These are phyloP conservation scores for Cherax destructor DNA, from an alignment of 1,140 invertebrate genomes.

Conservation along the genomic window DNA sequence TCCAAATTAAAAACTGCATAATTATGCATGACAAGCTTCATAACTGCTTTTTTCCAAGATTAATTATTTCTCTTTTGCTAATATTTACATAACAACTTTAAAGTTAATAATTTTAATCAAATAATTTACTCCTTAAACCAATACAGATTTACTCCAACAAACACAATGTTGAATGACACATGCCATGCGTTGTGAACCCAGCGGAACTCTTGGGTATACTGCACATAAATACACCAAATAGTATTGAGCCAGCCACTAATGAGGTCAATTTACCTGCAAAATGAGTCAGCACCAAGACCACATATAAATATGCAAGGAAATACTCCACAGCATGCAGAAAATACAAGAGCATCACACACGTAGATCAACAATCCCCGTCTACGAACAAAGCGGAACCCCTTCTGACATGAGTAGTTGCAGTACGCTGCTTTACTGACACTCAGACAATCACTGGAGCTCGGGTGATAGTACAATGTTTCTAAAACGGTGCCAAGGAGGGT, in stretches of 20 bases:
- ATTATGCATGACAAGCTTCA: background rate
- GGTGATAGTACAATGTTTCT: constrained; percentile 60
- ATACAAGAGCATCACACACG: constrained; percentile 35
- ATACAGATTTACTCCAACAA: constrained; percentile 46
- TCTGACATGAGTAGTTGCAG: constrained; percentile 53
- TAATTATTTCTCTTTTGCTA: background rate
- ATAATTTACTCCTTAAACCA: constrained; percentile 16
- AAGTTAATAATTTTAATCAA: background rate
- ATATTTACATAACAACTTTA: background rate
- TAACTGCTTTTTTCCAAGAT: background rate
- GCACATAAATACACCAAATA: constrained; percentile 32
- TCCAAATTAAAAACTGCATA: background rate
- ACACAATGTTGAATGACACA: constrained; percentile 17
- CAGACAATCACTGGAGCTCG: constrained; percentile 49
- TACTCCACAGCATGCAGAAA: constrained; percentile 30
- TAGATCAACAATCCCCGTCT: constrained; percentile 41
- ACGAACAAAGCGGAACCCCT: constrained; percentile 50
- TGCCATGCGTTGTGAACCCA: constrained; percentile 56
- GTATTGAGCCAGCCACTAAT: constrained; percentile 23
- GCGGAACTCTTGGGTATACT: background rate
- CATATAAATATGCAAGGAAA: constrained; percentile 18
- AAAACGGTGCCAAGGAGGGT: constrained; percentile 60
- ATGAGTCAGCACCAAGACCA: constrained; percentile 27
- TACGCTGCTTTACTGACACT: constrained; percentile 45
- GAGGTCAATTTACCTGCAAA: constrained; percentile 21